These are phyloP conservation scores for Papilio demoleus DNA, from an alignment of 2,888 invertebrate genomes.

Conservation along the genomic window DNA sequence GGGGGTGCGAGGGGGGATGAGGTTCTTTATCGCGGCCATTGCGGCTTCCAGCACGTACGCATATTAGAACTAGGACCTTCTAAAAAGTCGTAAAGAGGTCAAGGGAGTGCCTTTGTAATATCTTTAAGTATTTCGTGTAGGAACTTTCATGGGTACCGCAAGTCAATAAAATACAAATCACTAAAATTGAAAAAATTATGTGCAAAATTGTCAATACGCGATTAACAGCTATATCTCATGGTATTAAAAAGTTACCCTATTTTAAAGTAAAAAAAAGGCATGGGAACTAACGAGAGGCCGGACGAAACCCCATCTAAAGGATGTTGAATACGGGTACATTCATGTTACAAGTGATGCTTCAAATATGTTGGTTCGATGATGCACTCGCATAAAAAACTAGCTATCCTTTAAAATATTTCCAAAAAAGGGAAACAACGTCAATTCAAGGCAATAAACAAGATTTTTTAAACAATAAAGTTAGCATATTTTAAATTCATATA, in stretches of 20 bases:
- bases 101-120: conserved; percentile 55
- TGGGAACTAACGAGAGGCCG: conserved; percentile 35
- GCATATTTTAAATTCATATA: no score
- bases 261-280: conserved; percentile 19
- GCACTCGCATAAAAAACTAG: no score
- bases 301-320: conserved; percentile 46
- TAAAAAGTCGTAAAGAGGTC: conserved; percentile 72
- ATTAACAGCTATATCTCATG: neutral
- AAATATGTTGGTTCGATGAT: conserved; percentile 22
- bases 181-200: no score
- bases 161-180: conserved; percentile 19
- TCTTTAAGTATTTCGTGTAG: conserved; percentile 43
- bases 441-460: no score
- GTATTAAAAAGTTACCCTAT: neutral
- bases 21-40: conserved; percentile 66
- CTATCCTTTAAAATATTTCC: no score
- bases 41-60: conserved; percentile 68
- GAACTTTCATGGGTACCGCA: conserved; percentile 27
- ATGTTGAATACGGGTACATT: conserved; percentile 59
- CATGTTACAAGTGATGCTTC: conserved; percentile 45
- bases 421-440: no score
- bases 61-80: conserved; percentile 69
- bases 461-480: no score
- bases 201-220: conserved; percentile 12
- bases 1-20: conserved; percentile 41